phyloP scores from a whole-genome alignment of 2,797 vertebrate genomes.

The Phataginus tricuspis region DNA sequence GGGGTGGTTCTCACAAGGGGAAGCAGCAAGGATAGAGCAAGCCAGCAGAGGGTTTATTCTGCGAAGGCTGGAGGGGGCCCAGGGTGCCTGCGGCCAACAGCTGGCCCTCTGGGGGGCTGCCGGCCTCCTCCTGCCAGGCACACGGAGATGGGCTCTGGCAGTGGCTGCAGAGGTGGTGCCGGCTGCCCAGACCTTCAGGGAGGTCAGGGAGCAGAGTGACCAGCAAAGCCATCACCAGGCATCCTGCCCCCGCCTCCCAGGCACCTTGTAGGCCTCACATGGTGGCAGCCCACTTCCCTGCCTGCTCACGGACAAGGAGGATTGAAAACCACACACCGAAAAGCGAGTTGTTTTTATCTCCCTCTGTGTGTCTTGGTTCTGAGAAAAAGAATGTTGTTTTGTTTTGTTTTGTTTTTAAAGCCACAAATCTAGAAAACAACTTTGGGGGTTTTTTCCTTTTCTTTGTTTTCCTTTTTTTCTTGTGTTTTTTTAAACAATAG shows the following conservation, averaged over 20 bases:
- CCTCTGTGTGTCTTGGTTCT: neutral
- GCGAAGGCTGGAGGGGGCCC: neutral
- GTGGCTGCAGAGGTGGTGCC: neutral
- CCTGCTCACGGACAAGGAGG: conserved; percentile 47
- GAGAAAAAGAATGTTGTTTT: conserved; percentile 19
- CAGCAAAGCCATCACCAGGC: no score
- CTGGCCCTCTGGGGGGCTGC: neutral
- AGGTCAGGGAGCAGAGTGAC: neutral
- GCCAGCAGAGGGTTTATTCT: conserved; percentile 46
- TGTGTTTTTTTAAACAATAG: conserved; percentile 80
- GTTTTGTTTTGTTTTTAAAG: conserved; percentile 81
- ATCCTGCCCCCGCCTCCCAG: neutral
- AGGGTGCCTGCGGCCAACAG: rapidly evolving
- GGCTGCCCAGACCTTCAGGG: neutral
- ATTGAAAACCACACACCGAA: neutral
- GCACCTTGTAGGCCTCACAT: neutral
- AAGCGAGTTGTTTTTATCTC: conserved; percentile 58
- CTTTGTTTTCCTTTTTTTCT: conserved; percentile 67
- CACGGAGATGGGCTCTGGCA: neutral
- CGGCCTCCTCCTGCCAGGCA: neutral
- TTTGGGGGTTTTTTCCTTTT: conserved; percentile 69
- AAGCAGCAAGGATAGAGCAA: conserved; percentile 66
- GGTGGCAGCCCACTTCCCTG: neutral
- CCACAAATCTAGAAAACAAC: conserved; percentile 84
- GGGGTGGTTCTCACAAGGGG: conserved; percentile 44